Base-by-base conservation (phyloP, 1,140 invertebrate genomes). In the Drosophila lacteicornis region DNA sequence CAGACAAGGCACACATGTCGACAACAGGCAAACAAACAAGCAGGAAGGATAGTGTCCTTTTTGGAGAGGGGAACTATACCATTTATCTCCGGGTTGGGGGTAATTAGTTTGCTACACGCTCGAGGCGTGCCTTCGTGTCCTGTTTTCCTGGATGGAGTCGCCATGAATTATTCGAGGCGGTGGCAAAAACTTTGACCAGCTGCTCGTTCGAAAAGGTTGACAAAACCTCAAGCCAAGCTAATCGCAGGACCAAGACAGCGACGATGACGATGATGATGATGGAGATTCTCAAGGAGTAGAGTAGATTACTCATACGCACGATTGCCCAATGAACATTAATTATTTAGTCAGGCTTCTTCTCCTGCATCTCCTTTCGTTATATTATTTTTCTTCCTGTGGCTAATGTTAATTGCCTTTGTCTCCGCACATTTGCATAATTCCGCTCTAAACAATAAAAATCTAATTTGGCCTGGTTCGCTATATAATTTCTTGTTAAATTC, bases 401-500 rank as follows among this genome's bases (percentile, higher is more conserved):
- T 73, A 76, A 75, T 82, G 79, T 66, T 86, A 87, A 87, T 87
- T 86, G 83, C 80, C 75, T 74, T 85, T 83, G 66, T 84, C 69
- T 80, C 22, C 33, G 75, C 57, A 60, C 74, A 92, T 92, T 92
- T 92, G 91, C 91, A 92, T 92, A 92, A 92, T 92, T 92, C 79
- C 79, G 45, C 83, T 85, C 88, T 75, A 84, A 91, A 92, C 83
- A 92, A 92, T 92, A 92, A 92, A 91, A 92, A 88, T 91, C 80
- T 92, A 92, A 92, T 92, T 92, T 91, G 70, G 40, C 63, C 66
- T 42, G 15, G 27, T 25, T 47, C 19, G 65, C 80, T 71, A 50
- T 86, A 90, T 92, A 92, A 92, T 80, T 92, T 92, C 91, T 91
- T 92, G 91, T 92, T 92, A 92, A 85, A 88, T 67, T 87, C 87